Evolutionary conservation across 2,797 vertebrate species (phyloP).

Genomic region (Sylvilagus floridanus): DNA sequence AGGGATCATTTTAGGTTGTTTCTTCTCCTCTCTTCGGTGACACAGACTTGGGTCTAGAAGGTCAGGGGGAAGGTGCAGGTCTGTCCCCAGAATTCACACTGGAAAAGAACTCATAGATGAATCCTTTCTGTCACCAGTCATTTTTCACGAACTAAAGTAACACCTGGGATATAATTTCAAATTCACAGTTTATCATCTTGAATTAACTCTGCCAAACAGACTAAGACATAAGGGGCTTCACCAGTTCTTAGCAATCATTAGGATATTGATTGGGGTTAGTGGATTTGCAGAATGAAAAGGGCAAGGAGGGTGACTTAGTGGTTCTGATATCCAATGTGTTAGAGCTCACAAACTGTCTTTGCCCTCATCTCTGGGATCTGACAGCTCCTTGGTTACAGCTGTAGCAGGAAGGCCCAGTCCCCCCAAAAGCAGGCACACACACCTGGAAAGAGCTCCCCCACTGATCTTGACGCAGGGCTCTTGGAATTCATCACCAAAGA

Average conservation of each 20-base stretch:
- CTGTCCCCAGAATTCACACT: neutral
- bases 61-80: neutral
- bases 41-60: neutral
- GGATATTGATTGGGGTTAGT: neutral
- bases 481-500: neutral
- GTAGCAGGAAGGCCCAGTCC: neutral
- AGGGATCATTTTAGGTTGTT: neutral
- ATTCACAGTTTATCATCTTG: neutral
- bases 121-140: neutral
- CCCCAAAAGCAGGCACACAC: neutral
- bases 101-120: neutral
- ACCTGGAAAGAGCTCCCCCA: neutral
- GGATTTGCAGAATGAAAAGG: neutral
- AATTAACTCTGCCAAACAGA: neutral
- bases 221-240: neutral
- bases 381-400: neutral
- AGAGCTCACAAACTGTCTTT: neutral
- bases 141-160: constrained; percentile 3
- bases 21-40: neutral
- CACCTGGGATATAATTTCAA: neutral
- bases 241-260: neutral
- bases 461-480: neutral
- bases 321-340: neutral
- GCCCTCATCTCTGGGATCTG: neutral
- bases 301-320: rapidly evolving